These are phyloP conservation scores for Drosophila leonis DNA, from an alignment of 2,888 invertebrate genomes.

Conservation along the genomic window DNA sequence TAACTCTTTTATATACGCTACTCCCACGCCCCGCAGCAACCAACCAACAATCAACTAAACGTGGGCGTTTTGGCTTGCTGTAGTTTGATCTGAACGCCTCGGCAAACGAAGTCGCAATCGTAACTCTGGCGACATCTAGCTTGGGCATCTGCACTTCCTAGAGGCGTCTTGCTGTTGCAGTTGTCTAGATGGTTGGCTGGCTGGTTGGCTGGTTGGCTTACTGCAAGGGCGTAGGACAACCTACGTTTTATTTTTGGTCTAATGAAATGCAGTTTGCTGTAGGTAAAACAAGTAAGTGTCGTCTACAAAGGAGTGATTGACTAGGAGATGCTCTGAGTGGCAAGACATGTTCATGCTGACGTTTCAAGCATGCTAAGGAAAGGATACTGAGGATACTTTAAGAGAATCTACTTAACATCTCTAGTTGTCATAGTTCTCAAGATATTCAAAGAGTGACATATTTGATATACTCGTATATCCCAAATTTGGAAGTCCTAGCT, in stretches of 20 bases:
- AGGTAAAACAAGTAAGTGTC: slow-evolving; percentile 32
- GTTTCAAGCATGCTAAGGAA: too few species aligned
- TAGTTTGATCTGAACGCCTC: slow-evolving; percentile 43
- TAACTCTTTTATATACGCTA: slow-evolving; percentile 21
- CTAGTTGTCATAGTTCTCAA: too few species aligned
- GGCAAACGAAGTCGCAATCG: slow-evolving; percentile 46
- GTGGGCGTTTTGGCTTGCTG: slow-evolving; percentile 40
- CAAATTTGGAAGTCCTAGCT: too few species aligned
- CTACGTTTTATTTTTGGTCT: slow-evolving; percentile 38
- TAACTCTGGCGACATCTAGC: slow-evolving; percentile 52
- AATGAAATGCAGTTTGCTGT: slow-evolving; percentile 61
- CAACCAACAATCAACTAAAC: slow-evolving; percentile 1
- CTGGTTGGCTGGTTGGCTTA: neutral
- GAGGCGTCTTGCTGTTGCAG: slow-evolving; percentile 42
- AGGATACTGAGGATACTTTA: neutral
- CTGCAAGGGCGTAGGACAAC: slow-evolving; percentile 58
- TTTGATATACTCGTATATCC: too few species aligned
- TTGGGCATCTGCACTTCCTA: slow-evolving; percentile 45
- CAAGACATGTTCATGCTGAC: neutral
- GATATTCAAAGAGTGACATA: too few species aligned
- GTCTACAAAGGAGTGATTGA: neutral
- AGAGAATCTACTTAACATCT: too few species aligned
- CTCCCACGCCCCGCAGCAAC: slow-evolving; percentile 34
- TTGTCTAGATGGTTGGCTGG: too few species aligned
- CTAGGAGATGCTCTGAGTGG: slow-evolving; percentile 4